A percentile compares a stretch with the other conserved stretches of the same genome.
phyloP scores from a whole-genome alignment of 2,888 invertebrate species.

The Yponomeuta sedellus region DNA sequence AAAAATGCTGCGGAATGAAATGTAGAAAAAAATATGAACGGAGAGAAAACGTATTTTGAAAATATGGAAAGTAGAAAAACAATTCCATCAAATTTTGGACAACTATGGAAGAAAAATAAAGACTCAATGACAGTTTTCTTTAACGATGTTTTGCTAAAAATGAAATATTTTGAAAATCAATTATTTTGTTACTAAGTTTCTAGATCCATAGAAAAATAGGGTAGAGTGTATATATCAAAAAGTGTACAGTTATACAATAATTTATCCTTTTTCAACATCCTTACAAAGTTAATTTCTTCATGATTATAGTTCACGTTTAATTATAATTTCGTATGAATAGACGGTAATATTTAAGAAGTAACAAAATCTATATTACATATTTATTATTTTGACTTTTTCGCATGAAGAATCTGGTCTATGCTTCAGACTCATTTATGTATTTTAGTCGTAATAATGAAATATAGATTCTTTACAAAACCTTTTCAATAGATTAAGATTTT shows the following conservation, averaged over 20 bases:
- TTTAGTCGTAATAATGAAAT: not conserved
- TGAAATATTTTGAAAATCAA: constrained; percentile 5
- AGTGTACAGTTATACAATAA: constrained; percentile 34
- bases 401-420: not conserved
- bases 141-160: too few relatives aligned
- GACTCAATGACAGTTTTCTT: too few relatives aligned
- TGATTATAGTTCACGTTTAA: not conserved
- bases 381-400: not conserved
- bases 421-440: too few relatives aligned
- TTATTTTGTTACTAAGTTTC: too few relatives aligned
- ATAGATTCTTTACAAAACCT: not conserved
- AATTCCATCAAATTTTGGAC: too few relatives aligned
- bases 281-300: not conserved
- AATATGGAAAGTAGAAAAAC: too few relatives aligned
- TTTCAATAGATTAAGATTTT: too few relatives aligned
- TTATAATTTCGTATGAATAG: not conserved
- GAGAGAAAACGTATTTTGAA: too few relatives aligned
- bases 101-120: too few relatives aligned
- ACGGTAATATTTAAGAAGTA: not conserved
- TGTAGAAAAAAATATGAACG: too few relatives aligned
- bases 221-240: constrained; percentile 42
- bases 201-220: constrained; percentile 38
- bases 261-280: not conserved
- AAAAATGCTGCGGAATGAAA: too few relatives aligned
- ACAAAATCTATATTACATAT: not conserved